Evolutionary conservation across 2,888 invertebrate species (phyloP).

Genomic region (Neria commutata): DNA sequence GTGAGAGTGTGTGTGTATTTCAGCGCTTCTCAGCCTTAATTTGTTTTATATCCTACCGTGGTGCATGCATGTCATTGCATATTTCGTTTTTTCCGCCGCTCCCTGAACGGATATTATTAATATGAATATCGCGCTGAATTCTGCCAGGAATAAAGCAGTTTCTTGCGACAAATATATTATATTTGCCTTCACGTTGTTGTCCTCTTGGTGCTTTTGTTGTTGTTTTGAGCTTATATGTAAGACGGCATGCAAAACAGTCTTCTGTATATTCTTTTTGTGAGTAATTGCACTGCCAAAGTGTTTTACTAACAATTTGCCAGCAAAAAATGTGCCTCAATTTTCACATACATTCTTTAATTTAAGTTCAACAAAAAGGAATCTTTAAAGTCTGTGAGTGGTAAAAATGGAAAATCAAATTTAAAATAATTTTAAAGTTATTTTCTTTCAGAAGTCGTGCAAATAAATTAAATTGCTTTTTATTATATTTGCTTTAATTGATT

Average conservation of each 20-base stretch:
- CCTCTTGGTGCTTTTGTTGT: slow-evolving; percentile 4
- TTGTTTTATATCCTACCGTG: slow-evolving; percentile 54
- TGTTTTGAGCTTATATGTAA: background rate
- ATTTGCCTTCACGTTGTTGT: background rate
- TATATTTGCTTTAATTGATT: no score
- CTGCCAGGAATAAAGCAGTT: slow-evolving; percentile 13
- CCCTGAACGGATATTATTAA: slow-evolving; percentile 56
- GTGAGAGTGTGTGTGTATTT: slow-evolving; percentile 33
- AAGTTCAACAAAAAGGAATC: no score
- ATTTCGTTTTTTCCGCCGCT: slow-evolving; percentile 24
- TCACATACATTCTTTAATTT: no score
- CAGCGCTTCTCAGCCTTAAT: slow-evolving; percentile 56
- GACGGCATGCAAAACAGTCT: background rate
- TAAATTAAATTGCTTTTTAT: no score
- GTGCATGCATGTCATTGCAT: slow-evolving; percentile 14
- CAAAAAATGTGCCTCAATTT: no score
- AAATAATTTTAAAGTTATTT: no score
- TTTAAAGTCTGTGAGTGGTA: no score
- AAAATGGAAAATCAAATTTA: no score
- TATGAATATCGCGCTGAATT: slow-evolving; percentile 58
- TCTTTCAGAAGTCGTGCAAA: no score
- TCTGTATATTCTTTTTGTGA: background rate
- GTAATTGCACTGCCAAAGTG: background rate
- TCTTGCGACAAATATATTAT: slow-evolving; percentile 2
- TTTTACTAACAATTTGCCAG: no score